Percentiles rank a stretch among this genome's conserved stretches.
phyloP scores from a whole-genome alignment of 2,797 vertebrate species.

The Trichosurus vulpecula region DNA sequence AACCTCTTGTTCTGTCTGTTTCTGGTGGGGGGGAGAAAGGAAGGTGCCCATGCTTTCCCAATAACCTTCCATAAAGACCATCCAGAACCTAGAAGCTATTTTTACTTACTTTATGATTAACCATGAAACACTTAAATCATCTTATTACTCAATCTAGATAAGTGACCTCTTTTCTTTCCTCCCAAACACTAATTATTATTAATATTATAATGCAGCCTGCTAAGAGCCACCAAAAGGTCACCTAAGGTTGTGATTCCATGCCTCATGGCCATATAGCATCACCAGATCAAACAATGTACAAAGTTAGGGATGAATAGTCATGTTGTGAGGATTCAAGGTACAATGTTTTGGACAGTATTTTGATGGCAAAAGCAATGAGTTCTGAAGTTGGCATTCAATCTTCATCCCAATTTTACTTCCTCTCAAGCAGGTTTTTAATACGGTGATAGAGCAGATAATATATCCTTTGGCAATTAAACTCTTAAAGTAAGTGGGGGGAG shows the following conservation, averaged over 20 bases:
- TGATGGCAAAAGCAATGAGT: neutral
- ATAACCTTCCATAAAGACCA: neutral
- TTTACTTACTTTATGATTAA: neutral
- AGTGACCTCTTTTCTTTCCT: neutral
- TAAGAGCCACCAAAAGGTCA: neutral
- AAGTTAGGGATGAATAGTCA: neutral
- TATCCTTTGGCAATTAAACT: neutral
- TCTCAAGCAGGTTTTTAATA: neutral
- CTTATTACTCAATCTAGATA: neutral
- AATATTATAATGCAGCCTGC: neutral
- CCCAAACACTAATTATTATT: neutral
- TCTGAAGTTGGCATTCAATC: neutral
- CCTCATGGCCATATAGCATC: neutral
- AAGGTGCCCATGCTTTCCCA: neutral
- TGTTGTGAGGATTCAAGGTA: neutral
- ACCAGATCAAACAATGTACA: neutral
- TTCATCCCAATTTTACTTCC: neutral
- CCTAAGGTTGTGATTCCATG: neutral
- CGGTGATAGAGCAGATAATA: neutral
- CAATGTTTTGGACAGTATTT: neutral
- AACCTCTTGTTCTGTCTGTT: neutral
- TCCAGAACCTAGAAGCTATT: neutral
- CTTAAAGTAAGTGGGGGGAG: too few species aligned
- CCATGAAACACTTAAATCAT: neutral
- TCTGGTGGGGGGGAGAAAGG: fast-evolving